Percentiles rank a stretch among this genome's conserved stretches.
These are phyloP conservation scores for Micronisus gabar DNA, from an alignment of 2,113 vertebrate species.

Conservation along the genomic window DNA sequence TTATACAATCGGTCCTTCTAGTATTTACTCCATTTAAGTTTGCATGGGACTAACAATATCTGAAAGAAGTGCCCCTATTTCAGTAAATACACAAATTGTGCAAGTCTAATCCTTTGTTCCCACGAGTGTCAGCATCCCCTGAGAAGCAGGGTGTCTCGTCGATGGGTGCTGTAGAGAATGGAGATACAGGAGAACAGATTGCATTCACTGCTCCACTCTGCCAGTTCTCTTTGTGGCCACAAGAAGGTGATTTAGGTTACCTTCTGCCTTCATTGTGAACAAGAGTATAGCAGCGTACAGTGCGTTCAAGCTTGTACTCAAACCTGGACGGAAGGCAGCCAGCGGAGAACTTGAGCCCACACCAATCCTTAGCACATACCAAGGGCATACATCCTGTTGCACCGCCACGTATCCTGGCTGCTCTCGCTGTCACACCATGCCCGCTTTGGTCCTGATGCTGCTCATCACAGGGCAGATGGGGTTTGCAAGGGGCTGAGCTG, in stretches of 20 bases:
- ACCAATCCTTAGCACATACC: neutral
- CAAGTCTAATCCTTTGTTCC: neutral
- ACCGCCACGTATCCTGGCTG: neutral
- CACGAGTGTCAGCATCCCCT: neutral
- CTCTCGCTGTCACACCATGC: rapidly evolving
- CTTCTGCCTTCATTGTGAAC: neutral
- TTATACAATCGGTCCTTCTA: neutral
- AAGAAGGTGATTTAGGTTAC: neutral
- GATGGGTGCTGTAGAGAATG: rapidly evolving
- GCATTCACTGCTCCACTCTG: neutral
- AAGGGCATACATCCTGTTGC: neutral
- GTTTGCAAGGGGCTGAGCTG: neutral
- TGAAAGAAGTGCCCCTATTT: neutral
- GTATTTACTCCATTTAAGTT: neutral
- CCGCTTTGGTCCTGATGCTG: neutral
- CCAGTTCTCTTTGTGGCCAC: neutral
- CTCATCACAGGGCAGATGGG: neutral
- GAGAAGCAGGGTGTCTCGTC: neutral
- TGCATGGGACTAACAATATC: neutral
- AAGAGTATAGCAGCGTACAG: neutral
- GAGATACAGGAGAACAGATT: neutral
- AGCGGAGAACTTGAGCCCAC: neutral
- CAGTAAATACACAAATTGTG: neutral
- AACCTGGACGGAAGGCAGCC: neutral
- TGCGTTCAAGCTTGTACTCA: neutral